Evolutionary conservation across 2,797 vertebrate species (phyloP), one percentile per base, ranked within the genome.

Genomic region (Heterohyrax brucei): DNA sequence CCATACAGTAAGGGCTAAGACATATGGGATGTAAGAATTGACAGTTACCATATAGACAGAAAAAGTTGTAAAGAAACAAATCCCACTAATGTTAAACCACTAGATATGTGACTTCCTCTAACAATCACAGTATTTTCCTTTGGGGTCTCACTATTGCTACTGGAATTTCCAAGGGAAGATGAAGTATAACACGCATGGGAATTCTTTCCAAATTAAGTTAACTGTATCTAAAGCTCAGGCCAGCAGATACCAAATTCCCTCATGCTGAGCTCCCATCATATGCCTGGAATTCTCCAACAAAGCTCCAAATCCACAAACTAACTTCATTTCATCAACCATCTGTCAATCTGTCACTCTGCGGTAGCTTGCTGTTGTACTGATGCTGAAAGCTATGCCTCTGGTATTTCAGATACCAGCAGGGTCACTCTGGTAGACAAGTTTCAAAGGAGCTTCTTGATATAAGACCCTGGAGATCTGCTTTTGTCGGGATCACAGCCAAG

Each of bases 251-350:
- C 18, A 39, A 64, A 26, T 53, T 87, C 10, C n/a, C 1, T 56
- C 39, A 19, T 70, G 46, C 18, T 10, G 53, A 72, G 21, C 75
- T 80, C 53, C 79, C 72, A 13, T 53, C 48, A 93, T 86, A 96
- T 33, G 21, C 10, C 24, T 28, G 19, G 28, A 28, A 64, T 68
- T 93, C 72, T n/a, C 64, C 53, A 89, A 89, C 19, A 18, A n/a
- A 61, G 24, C 56, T 72, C 59, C 30, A 81, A 79, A 85, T 76
- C 59, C 44, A 81, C 82, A 87, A 93, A 84, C n/a, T 28, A 68
- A 50, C 62, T 61, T 79, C 72, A 72, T 76, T 2, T 16, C 77
- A 78, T 21, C 70, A 39, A n/a, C 18, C n/a, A 33, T n/a, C 33
- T 73, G 70, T 44, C 70, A 73, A 10, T 73, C 7, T 73, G 70